Percentiles rank a stretch among this genome's conserved stretches.
Conservation (phyloP, 2,888 invertebrate genomes). For the Ormyrus rosae region DNA sequence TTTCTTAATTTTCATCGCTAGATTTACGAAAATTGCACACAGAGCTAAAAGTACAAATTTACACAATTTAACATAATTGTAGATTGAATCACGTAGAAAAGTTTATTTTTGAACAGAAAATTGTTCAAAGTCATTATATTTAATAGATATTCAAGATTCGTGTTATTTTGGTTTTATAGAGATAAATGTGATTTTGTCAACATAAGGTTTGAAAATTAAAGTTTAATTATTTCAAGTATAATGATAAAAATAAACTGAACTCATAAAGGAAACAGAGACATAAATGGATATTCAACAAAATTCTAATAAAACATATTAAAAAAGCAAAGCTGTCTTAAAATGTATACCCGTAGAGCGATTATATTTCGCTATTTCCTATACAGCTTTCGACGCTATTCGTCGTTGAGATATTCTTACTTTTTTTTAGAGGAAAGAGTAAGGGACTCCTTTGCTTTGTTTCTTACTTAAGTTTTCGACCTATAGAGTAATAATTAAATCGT, state of each 20-base stretch:
- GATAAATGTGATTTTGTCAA: too few species aligned
- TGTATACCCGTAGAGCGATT: not conserved
- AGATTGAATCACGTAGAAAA: not conserved
- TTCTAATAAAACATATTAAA: too few species aligned
- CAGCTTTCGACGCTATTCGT: not conserved
- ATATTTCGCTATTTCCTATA: not conserved
- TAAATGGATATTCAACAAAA: too few species aligned
- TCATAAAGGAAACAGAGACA: too few species aligned
- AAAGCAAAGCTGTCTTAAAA: not conserved
- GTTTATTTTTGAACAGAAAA: not conserved
- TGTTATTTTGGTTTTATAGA: too few species aligned
- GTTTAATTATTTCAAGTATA: too few species aligned
- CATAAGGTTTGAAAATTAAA: too few species aligned
- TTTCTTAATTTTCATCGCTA: too few species aligned
- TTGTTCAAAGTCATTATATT: not conserved
- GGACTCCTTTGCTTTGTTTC: not conserved
- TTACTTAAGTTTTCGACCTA: not conserved
- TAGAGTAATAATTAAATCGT: too few species aligned
- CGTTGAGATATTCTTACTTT: not conserved
- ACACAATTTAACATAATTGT: not conserved
- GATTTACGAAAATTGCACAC: not conserved
- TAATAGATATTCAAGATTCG: not conserved
- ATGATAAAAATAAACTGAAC: too few species aligned
- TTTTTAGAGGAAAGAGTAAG: not conserved
- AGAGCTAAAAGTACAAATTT: conserved; percentile 21